phyloP scores from a whole-genome alignment of 2,113 vertebrate genomes.

The Hylia prasina region DNA sequence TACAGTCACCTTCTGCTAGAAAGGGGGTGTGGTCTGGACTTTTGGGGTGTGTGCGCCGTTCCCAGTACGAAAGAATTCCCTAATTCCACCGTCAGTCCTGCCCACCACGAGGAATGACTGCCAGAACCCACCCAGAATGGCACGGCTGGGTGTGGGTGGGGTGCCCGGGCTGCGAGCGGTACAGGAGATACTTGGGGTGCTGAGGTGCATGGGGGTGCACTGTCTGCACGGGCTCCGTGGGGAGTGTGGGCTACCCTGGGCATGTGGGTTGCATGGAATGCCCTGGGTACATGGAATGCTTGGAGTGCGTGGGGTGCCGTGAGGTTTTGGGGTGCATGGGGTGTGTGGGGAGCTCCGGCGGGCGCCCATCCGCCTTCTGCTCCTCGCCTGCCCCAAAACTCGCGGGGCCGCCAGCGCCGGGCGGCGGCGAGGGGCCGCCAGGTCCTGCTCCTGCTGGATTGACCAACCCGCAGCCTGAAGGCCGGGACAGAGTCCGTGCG shows the following conservation, averaged over 20 bases:
- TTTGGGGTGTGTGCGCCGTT: neutral
- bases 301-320: neutral
- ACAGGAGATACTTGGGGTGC: neutral
- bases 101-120: fast-evolving
- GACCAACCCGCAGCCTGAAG: neutral
- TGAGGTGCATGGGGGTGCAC: neutral
- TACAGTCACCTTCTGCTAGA: neutral
- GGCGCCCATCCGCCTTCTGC: fast-evolving
- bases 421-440: neutral
- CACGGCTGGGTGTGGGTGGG: neutral
- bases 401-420: neutral
- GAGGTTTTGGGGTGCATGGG: neutral
- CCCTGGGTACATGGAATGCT: neutral
- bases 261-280: neutral
- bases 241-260: too few relatives aligned
- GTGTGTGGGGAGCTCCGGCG: neutral
- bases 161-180: neutral
- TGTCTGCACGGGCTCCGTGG: fast-evolving
- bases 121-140: neutral
- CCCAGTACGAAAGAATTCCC: neutral
- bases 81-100: neutral
- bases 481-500: neutral
- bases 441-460: neutral
- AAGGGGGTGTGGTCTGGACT: neutral
- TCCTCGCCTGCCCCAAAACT: neutral